phyloP scores from a whole-genome alignment of 2,888 invertebrate species.

The Drosophila cracens region DNA sequence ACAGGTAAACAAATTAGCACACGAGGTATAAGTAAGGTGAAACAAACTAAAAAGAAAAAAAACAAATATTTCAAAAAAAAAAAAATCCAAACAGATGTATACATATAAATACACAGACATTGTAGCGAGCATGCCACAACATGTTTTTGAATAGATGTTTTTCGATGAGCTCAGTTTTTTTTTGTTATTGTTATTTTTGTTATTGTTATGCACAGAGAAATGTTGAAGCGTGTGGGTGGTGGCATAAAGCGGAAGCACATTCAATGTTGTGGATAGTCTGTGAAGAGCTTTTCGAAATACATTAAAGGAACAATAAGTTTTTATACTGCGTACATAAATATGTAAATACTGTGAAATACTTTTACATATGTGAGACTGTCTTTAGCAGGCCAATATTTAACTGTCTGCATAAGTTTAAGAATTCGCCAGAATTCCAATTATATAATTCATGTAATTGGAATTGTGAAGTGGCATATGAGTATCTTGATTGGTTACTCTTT shows the following conservation, averaged over 20 bases:
- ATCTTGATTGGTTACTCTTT: neutral
- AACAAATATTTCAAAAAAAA: conserved; percentile 37
- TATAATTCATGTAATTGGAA: conserved; percentile 7
- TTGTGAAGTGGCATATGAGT: conserved; percentile 11
- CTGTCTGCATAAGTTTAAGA: conserved; percentile 38
- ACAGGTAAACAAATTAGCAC: conserved; percentile 68
- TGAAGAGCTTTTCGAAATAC: conserved; percentile 15
- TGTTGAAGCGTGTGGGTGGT: conserved; percentile 5
- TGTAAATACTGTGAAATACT: conserved; percentile 53
- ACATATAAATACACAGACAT: conserved; percentile 21
- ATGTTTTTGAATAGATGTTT: conserved; percentile 41
- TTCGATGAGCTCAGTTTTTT: conserved; percentile 71
- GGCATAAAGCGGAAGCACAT: conserved; percentile 52
- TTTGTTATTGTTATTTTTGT: conserved; percentile 39
- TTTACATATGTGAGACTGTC: conserved; percentile 51
- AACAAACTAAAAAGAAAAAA: conserved; percentile 37
- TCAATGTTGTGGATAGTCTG: conserved; percentile 40
- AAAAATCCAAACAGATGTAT: conserved; percentile 65
- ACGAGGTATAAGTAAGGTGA: conserved; percentile 22
- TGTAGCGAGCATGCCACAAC: conserved; percentile 17
- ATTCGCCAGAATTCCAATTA: conserved; percentile 22
- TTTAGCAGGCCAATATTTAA: conserved; percentile 37
- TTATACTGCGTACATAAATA: conserved; percentile 22
- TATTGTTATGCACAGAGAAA: conserved; percentile 35
- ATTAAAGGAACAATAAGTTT: conserved; percentile 46